phyloP scores from a whole-genome alignment of 2,113 vertebrate species.

The Collichthys lucidus region DNA sequence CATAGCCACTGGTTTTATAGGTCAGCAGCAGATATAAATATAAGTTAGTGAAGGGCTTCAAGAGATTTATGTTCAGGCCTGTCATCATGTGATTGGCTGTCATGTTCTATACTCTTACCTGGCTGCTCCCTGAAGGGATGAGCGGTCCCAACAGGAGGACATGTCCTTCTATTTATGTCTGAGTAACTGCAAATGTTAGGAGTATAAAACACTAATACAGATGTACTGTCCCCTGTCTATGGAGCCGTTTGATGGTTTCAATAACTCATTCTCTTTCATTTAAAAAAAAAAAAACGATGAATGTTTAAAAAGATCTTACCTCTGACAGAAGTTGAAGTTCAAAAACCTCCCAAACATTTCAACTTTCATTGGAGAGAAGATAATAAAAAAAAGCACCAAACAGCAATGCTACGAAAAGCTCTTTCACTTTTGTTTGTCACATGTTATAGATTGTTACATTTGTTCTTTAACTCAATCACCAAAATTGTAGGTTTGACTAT shows the following conservation, averaged over 20 bases:
- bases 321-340: slow-evolving; percentile 1
- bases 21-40: slow-evolving; percentile 48
- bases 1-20: slow-evolving; percentile 27
- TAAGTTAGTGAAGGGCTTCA: slow-evolving; percentile 30
- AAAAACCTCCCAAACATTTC: slow-evolving; percentile 1
- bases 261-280: slow-evolving; percentile 37
- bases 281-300: neutral
- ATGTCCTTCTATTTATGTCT: slow-evolving; percentile 46
- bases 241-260: slow-evolving; percentile 13
- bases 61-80: slow-evolving; percentile 46
- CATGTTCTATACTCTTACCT: slow-evolving; percentile 58
- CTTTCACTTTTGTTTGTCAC: slow-evolving; percentile 5
- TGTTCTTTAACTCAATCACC: slow-evolving; percentile 25
- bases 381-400: neutral
- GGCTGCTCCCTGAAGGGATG: slow-evolving; percentile 42
- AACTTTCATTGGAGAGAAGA: slow-evolving; percentile 12
- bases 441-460: slow-evolving; percentile 32
- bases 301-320: slow-evolving; percentile 3
- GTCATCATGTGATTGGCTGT: slow-evolving; percentile 51
- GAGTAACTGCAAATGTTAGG: slow-evolving; percentile 15
- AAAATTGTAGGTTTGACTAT: slow-evolving; percentile 16
- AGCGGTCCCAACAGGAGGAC: slow-evolving; percentile 37
- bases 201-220: slow-evolving; percentile 33
- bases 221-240: neutral
- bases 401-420: neutral